phyloP scores from a whole-genome alignment of 2,113 vertebrate species.

The Cynocephalus volans region DNA sequence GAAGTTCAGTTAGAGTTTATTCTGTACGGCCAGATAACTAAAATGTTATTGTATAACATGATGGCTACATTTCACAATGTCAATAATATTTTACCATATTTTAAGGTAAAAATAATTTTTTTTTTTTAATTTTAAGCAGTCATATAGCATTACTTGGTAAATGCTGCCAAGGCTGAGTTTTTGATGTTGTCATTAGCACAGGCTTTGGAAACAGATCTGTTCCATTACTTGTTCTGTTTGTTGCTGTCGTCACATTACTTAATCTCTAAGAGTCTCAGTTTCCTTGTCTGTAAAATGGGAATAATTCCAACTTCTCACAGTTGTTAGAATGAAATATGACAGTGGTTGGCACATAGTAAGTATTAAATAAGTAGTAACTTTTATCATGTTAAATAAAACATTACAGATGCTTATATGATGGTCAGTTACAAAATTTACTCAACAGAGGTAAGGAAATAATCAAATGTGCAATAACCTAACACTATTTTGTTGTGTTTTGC shows the following conservation, averaged over 20 bases:
- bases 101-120: not conserved
- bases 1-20: not conserved
- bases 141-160: conserved; percentile 16
- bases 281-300: conserved; percentile 46
- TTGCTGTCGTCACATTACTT: conserved; percentile 20
- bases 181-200: not conserved
- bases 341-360: not conserved
- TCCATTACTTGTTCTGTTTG: conserved; percentile 2
- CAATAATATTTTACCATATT: not conserved
- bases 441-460: conserved; percentile 66
- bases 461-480: conserved; percentile 78
- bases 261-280: not conserved
- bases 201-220: not conserved
- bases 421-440: conserved; percentile 78
- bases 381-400: conserved; percentile 12
- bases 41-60: not conserved
- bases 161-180: not conserved
- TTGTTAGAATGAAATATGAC: conserved; percentile 33
- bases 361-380: conserved; percentile 16
- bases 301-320: not conserved
- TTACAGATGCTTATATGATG: conserved; percentile 79
- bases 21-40: not conserved
- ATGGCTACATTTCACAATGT: not conserved
- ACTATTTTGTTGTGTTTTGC: not conserved
- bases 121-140: conserved; percentile 2